Evolutionary conservation across 2,888 invertebrate species (phyloP).

Genomic region (Synergus umbraculus): DNA sequence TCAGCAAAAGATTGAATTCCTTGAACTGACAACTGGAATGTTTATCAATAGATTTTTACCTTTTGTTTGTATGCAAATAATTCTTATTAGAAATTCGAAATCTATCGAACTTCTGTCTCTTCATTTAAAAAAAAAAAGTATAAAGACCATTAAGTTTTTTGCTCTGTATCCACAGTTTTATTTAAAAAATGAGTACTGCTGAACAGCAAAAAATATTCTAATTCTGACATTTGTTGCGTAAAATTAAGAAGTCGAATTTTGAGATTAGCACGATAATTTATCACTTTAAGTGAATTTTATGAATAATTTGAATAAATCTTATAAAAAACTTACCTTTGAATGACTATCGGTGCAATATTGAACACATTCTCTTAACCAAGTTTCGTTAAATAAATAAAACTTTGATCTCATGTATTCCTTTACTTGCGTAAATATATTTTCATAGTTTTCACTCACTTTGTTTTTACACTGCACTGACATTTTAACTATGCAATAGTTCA

Average conservation of each 20-base stretch:
- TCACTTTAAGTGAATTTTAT: not conserved
- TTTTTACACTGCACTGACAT: not conserved
- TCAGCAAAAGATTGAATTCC: slow-evolving; percentile 81
- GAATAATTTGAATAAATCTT: not conserved
- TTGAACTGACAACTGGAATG: slow-evolving; percentile 51
- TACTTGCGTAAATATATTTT: slow-evolving; percentile 23
- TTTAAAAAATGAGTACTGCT: too few species aligned
- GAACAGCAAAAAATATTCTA: too few species aligned
- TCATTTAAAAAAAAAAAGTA: too few species aligned
- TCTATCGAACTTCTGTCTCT: too few species aligned
- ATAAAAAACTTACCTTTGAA: slow-evolving; percentile 21
- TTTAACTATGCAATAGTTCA: not conserved
- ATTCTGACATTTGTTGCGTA: too few species aligned
- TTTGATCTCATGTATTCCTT: not conserved
- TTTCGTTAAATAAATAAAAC: slow-evolving; percentile 9
- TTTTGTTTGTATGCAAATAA: too few species aligned
- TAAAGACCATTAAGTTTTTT: too few species aligned
- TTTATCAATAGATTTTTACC: too few species aligned
- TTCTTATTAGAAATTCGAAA: too few species aligned
- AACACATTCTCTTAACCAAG: slow-evolving; percentile 33
- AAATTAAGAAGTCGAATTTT: too few species aligned
- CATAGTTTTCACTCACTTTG: slow-evolving; percentile 14
- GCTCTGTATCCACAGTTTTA: too few species aligned
- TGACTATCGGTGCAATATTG: slow-evolving; percentile 13
- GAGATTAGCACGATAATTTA: too few species aligned